These are phyloP conservation scores for Eurois occulta DNA, from an alignment of 2,888 invertebrate genomes.

Conservation along the genomic window DNA sequence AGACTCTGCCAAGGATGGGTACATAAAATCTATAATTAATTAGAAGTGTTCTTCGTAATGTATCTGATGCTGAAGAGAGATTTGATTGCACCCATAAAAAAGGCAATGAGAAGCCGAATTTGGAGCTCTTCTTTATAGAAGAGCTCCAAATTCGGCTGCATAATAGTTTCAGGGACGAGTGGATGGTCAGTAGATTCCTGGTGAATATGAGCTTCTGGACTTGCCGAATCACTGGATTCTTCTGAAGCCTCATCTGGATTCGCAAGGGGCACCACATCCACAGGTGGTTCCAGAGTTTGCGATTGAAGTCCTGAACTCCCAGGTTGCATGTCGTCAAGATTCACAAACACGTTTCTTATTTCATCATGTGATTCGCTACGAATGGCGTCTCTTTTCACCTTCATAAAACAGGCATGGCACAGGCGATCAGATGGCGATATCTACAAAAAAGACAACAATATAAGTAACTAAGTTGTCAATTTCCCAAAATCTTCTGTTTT, in stretches of 20 bases:
- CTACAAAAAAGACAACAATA: too few species aligned
- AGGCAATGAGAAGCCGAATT: constrained; percentile 12
- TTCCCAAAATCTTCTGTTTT: too few species aligned
- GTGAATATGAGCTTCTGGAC: constrained; percentile 9
- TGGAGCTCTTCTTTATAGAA: constrained; percentile 13
- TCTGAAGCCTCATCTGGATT: background rate
- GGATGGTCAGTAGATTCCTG: constrained; percentile 1
- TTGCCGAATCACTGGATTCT: background rate
- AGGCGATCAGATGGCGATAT: too few species aligned
- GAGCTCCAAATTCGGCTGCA: too few species aligned
- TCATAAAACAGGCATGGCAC: too few species aligned
- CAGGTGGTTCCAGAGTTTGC: constrained; percentile 3
- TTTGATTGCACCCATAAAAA: constrained; percentile 22
- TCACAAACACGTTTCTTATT: background rate
- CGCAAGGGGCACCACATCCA: background rate
- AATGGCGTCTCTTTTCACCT: too few species aligned
- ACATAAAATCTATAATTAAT: too few species aligned
- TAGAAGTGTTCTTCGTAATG: too few species aligned
- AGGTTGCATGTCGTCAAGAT: constrained; percentile 2
- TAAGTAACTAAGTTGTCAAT: too few species aligned
- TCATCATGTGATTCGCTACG: background rate
- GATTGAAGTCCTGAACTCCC: constrained; percentile 11
- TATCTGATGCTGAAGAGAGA: too few species aligned
- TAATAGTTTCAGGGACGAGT: constrained; percentile 9
- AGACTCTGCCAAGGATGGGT: too few species aligned